phyloP scores from a whole-genome alignment of 2,888 invertebrate genomes.

The Athalia circularis region DNA sequence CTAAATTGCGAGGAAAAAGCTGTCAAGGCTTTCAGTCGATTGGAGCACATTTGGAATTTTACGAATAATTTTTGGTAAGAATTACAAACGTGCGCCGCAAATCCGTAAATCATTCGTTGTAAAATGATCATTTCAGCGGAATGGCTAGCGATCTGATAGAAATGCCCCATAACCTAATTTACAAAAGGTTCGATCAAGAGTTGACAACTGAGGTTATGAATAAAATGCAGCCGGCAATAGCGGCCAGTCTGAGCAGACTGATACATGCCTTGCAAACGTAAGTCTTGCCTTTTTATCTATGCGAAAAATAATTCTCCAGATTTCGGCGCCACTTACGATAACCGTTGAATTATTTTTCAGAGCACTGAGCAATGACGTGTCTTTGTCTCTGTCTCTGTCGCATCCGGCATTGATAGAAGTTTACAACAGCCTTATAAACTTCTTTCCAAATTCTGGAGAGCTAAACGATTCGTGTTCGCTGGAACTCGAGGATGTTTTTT shows the following conservation, averaged over 20 bases:
- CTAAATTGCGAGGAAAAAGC: constrained; percentile 59
- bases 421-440: constrained; percentile 60
- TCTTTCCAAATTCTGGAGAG: constrained; percentile 55
- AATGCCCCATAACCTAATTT: constrained; percentile 61
- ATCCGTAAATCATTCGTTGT: not conserved
- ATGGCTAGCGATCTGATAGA: constrained; percentile 57
- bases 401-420: constrained; percentile 58
- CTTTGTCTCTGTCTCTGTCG: constrained; percentile 52
- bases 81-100: not conserved
- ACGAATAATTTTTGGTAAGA: constrained; percentile 65
- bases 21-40: constrained; percentile 61
- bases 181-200: constrained; percentile 54
- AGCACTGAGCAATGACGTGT: constrained; percentile 58
- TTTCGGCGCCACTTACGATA: not conserved
- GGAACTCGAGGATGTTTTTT: constrained; percentile 64
- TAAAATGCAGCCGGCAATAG: constrained; percentile 60
- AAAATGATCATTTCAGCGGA: constrained; percentile 57
- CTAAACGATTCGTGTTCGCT: constrained; percentile 43
- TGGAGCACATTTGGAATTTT: constrained; percentile 64
- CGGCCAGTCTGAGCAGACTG: constrained; percentile 61
- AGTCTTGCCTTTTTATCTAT: constrained; percentile 47
- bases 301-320: not conserved
- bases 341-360: constrained; percentile 53
- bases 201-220: constrained; percentile 53
- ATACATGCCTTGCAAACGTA: constrained; percentile 60